Percentiles rank a stretch among this genome's conserved stretches.
Conservation (phyloP, 2,888 invertebrate species). For the Capitulum mitella region DNA sequence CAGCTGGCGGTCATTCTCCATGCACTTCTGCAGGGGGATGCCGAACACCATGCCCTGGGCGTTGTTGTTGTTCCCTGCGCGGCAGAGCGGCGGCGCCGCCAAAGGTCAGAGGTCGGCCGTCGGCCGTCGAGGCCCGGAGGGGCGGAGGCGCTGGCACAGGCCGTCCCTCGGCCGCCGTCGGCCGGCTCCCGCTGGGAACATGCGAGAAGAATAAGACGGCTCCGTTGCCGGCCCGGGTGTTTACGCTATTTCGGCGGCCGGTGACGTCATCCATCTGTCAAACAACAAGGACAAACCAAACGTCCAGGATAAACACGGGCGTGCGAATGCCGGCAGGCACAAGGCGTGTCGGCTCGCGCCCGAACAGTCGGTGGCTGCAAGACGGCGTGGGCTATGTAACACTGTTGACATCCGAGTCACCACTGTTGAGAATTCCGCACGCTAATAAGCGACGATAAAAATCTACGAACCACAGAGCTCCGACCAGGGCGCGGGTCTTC, state of each 20-base stretch:
- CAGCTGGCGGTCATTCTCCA: conserved; percentile 64
- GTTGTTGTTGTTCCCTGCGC: conserved; percentile 23
- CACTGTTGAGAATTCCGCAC: too few species aligned
- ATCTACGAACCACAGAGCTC: too few species aligned
- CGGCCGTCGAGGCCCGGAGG: neutral
- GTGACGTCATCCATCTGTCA: conserved; percentile 7
- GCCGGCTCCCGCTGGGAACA: too few species aligned
- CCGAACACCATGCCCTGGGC: conserved; percentile 68
- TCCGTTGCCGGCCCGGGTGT: neutral
- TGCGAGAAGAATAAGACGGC: neutral
- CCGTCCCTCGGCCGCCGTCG: too few species aligned
- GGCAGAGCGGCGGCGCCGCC: too few species aligned
- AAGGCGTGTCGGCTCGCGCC: too few species aligned
- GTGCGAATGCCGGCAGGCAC: neutral
- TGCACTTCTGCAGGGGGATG: conserved; percentile 71
- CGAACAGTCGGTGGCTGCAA: too few species aligned
- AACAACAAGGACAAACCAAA: conserved; percentile 18
- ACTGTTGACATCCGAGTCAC: too few species aligned
- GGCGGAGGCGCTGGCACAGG: too few species aligned
- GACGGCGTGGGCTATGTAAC: too few species aligned
- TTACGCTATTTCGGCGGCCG: neutral
- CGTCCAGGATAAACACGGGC: neutral
- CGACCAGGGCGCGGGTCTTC: too few species aligned
- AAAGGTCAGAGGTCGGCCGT: neutral
- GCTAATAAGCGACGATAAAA: too few species aligned